Percentiles rank a stretch among this genome's conserved stretches.
phyloP scores from a whole-genome alignment of 1,140 invertebrate species.

The Caenorhabditis latens region DNA sequence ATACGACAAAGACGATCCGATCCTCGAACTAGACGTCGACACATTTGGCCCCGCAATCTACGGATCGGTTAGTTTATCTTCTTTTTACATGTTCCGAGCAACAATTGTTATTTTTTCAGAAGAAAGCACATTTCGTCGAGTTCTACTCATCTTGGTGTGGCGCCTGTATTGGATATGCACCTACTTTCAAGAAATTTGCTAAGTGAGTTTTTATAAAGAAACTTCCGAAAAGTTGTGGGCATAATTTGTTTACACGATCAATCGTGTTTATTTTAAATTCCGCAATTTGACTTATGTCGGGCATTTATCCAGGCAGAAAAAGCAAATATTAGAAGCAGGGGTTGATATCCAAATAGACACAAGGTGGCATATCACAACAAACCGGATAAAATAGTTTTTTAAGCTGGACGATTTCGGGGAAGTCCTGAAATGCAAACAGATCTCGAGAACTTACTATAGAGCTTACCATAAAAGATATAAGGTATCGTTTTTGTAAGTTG shows the following conservation, averaged over 20 bases:
- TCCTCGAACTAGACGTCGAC: conserved; percentile 66
- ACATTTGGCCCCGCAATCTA: conserved; percentile 63
- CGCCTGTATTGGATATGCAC: conserved; percentile 67
- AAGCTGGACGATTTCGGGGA: too few relatives aligned
- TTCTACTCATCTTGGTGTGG: conserved; percentile 70
- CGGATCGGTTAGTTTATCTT: conserved; percentile 47
- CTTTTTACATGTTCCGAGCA: not conserved
- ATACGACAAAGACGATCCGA: conserved; percentile 64
- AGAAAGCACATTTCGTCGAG: conserved; percentile 67
- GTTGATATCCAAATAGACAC: not conserved
- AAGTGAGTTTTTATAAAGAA: conserved; percentile 36
- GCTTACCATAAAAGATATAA: too few relatives aligned
- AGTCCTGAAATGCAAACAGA: too few relatives aligned
- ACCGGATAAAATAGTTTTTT: too few relatives aligned
- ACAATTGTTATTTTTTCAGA: conserved; percentile 57
- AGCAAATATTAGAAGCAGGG: not conserved
- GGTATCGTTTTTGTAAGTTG: too few relatives aligned
- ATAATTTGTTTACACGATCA: conserved; percentile 28
- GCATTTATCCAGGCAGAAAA: not conserved
- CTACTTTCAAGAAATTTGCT: conserved; percentile 68
- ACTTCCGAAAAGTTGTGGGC: not conserved
- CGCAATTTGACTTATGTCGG: not conserved
- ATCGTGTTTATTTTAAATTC: not conserved
- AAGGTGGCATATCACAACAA: too few relatives aligned
- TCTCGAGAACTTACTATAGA: too few relatives aligned